Base-by-base conservation (phyloP, 2,797 vertebrate species). In the Notolabrus celidotus region DNA sequence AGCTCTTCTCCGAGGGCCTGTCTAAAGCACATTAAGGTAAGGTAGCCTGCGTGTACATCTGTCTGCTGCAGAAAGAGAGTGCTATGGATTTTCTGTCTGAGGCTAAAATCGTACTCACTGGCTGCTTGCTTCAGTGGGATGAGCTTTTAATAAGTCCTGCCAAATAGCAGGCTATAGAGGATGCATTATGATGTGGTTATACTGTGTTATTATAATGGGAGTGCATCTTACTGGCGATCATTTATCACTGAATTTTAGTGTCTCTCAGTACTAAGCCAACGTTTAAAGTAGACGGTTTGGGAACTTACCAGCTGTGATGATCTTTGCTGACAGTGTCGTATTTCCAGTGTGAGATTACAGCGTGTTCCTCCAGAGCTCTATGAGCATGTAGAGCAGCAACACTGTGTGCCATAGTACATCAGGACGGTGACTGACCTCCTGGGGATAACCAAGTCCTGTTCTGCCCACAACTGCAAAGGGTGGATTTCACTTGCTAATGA, bases 401-500 rank as follows among this genome's bases (percentile, higher is more conserved):
- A 20, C 47, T 65, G 49, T 41, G 36, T 61, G 29, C 43, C 42
- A 25, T 12, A 20, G 43, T 12, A 25, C 67, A 71, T 64, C 71
- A 64, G 62, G 42, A 33, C 4, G 55, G 60, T 54, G 62, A 25
- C 12, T 51, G 49, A 72, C 68, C 80, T 81, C 70, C 60, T 29
- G 75, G 74, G 77, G 46, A 80, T 62, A 74, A 76, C 52, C n/a
- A 31, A 53, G 23, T 68, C 51, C 71, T 52, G 55, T 25, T 68
- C 83, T 67, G 57, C 77, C 75, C 76, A 63, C 71, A 67, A 59
- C 71, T 58, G 73, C 73, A 83, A 78, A 47, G 58, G 64, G 12
- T 65, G 76, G 75, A 83, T 92, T 90, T 92, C 64, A 88, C 88
- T 89, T 89, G 88, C 81, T 92, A 90, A 92, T 91, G 80, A 88